These are phyloP conservation scores for Megalurothrips usitatus DNA, from an alignment of 2,888 invertebrate species.

Conservation along the genomic window DNA sequence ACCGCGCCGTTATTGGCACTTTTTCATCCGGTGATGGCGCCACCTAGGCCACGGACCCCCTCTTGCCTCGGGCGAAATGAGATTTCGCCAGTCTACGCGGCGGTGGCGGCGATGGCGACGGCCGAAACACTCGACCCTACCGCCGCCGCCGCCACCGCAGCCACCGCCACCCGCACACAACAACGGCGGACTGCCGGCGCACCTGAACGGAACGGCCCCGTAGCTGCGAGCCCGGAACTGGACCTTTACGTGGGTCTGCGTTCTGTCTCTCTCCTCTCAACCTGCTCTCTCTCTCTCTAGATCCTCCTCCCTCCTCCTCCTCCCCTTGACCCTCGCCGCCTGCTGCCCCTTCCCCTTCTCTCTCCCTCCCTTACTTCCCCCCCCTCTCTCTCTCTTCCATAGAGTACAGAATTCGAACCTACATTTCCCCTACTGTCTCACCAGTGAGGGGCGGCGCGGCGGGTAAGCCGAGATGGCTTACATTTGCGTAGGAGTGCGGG, in stretches of 20 bases:
- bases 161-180: background rate
- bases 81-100: too few relatives aligned
- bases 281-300: background rate
- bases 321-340: too few relatives aligned
- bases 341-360: background rate
- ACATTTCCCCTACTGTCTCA: too few relatives aligned
- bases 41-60: too few relatives aligned
- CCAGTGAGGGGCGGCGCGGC: too few relatives aligned
- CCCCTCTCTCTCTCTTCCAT: background rate
- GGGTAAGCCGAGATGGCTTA: too few relatives aligned
- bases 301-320: background rate
- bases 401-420: too few relatives aligned
- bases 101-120: background rate
- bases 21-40: background rate
- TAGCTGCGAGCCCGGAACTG: too few relatives aligned
- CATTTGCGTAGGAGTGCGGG: too few relatives aligned
- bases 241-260: background rate
- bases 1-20: slow-evolving; percentile 15
- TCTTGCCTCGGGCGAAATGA: too few relatives aligned
- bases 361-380: background rate
- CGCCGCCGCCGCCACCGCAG: background rate
- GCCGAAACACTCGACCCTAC: too few relatives aligned
- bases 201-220: background rate
- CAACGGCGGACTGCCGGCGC: background rate
- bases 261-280: background rate